Base-by-base conservation (phyloP, 2,888 invertebrate species). In the Carterocephalus palaemon region DNA sequence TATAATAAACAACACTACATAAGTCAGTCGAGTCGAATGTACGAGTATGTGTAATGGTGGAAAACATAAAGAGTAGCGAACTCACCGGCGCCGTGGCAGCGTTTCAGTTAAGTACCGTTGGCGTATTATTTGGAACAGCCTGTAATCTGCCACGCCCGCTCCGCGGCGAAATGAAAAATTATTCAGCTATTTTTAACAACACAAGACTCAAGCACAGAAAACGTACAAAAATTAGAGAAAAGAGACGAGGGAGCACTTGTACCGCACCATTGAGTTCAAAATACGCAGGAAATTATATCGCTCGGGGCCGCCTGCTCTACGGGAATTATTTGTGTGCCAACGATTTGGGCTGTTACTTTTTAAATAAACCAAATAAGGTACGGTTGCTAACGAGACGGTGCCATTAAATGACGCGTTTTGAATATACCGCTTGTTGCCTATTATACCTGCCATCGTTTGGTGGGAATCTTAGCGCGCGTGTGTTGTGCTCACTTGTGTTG, bases 211-310 rank as follows among this genome's bases (percentile, higher is more conserved):
- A 72, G 80, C 75, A 75, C 73, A 78, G 80, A 83, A 83, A 83
- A 81, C 84, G 83, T 84, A 83, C 80, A 83, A 84, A 84, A 85
- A 84, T 83, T 82, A 81, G 83, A 81, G 78, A 79, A 81, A 82
- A 76, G 80, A 81, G 75, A 75, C 71, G 76, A 75, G 82, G 77
- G 82, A 75, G 74, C 81, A 83, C 83, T 85, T 84, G 83, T 81
- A 67, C 74, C 82, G 85, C 84, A 71, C 83, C 84, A 85, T 86
- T 85, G 83, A 82, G 82, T 81, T 84, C 83, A 80, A 85, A 85
- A 85, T 79, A 78, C 76, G 81, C 81, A 79, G 82, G 83, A 85
- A 85, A 85, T 86, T 82, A 83, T 82, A 61, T 68, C 64, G 79
- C 80, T 70, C 68, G 65, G 69, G 74, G 80, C 75, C 56, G 60